Base-by-base conservation (phyloP, 1,140 invertebrate genomes). In the Drosophila hydei region DNA sequence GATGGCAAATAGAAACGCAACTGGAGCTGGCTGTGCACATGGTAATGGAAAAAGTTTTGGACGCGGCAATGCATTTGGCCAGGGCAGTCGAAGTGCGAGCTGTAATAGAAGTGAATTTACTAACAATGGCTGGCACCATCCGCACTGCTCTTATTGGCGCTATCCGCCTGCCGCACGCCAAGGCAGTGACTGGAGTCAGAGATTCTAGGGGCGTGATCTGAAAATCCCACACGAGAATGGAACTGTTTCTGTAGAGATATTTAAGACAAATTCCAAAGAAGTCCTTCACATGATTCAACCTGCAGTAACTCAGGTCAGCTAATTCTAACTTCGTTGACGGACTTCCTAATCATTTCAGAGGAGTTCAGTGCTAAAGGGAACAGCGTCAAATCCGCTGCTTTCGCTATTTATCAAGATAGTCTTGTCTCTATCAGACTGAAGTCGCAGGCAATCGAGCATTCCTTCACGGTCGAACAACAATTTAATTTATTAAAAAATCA, bases 111-210 rank as follows among this genome's bases (percentile, higher is more conserved):
- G 9, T 6, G 23, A 5, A 30, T 23, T 2, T 23, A 5, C 14
- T 27, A 48, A 43, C 19, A 64, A 62, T 18, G 62, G 36, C 30
- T 84, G 79, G 65, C 59, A 61, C 33, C 75, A 72, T 21, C 62
- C 79, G 0, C 55, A 62, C 27, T 83, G 79, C 47, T 64, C 79
- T n/a, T 63, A 78, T 51, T 83, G 55, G 72, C 72, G 50, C 14
- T 79, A 76, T 50, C 72, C 71, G 70, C 33, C 54, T 7, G 27
- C 8, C 30, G 18, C 19, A 25, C 59, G 64, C 14, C 11, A 12
- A 8, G 14, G 4, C 19, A 12, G 21, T 38, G 18, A 51, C 54
- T 11, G n/a, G 4, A 19, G 33, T n/a, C 11, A 62, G 27, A 52
- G 27, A 25, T 21, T 36, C 23, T 54, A 51, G 19, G 7, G 12